Conservation (phyloP, 2,113 vertebrate genomes). For the Pogonocichla stellata region DNA sequence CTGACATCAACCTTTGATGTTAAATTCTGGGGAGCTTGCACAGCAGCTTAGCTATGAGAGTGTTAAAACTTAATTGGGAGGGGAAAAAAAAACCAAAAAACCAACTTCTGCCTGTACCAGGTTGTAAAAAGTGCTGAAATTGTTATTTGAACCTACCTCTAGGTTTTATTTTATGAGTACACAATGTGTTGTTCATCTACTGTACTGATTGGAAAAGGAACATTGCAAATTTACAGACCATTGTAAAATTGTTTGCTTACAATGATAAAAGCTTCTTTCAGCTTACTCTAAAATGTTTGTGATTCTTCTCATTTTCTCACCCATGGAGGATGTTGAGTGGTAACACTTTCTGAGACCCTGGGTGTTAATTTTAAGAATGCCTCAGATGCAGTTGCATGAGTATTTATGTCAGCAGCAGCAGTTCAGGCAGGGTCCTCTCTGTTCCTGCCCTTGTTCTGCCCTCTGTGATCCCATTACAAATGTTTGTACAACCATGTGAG, state of each 20-base stretch:
- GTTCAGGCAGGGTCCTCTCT: neutral
- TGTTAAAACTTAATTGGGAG: neutral
- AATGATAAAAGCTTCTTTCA: slow-evolving; percentile 26
- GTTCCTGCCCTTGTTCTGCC: slow-evolving; percentile 27
- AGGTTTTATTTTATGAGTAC: slow-evolving; percentile 47
- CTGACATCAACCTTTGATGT: neutral
- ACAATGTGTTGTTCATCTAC: slow-evolving; percentile 28
- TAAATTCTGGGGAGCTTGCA: neutral
- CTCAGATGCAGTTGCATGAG: neutral
- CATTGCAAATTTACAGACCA: slow-evolving; percentile 27
- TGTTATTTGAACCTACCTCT: neutral
- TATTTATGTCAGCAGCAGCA: slow-evolving; percentile 8
- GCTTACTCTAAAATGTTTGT: neutral
- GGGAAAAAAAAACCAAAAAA: neutral
- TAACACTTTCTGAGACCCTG: neutral
- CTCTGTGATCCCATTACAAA: slow-evolving; percentile 29
- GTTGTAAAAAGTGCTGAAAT: slow-evolving; percentile 22
- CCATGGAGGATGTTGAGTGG: neutral
- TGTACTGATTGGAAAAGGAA: slow-evolving; percentile 46
- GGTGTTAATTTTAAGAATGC: slow-evolving; percentile 19
- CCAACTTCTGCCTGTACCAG: neutral
- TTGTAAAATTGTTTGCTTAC: slow-evolving; percentile 50
- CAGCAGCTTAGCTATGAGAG: neutral
- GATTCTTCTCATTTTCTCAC: slow-evolving; percentile 12
- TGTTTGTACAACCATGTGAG: slow-evolving; percentile 10